Conservation (phyloP, 2,888 invertebrate genomes). For the Ctenicera cuprea region DNA sequence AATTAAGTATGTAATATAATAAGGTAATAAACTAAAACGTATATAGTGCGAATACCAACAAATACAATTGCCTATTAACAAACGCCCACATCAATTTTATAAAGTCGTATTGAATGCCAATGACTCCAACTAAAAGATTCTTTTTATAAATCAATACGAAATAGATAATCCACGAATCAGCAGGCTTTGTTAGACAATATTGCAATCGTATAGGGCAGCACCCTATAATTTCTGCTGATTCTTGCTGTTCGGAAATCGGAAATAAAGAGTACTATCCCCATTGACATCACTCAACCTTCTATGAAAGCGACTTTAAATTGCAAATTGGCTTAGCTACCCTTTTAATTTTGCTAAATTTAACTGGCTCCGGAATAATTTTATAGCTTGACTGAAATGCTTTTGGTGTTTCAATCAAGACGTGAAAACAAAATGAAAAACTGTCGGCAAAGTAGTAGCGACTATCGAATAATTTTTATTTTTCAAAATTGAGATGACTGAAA, state of each 20-base stretch:
- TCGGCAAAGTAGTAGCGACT: too few relatives aligned
- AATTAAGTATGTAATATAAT: too few relatives aligned
- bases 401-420: not conserved
- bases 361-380: not conserved
- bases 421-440: not conserved
- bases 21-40: too few relatives aligned
- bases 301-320: constrained; percentile 21
- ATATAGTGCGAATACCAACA: too few relatives aligned
- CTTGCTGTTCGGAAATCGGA: constrained; percentile 11
- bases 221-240: constrained; percentile 9
- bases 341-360: constrained; percentile 21
- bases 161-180: not conserved
- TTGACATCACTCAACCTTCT: not conserved
- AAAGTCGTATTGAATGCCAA: not conserved
- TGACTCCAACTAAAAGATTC: not conserved
- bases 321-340: constrained; percentile 13
- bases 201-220: constrained; percentile 2
- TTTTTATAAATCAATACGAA: not conserved
- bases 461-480: too few relatives aligned
- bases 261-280: not conserved
- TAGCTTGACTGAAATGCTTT: not conserved
- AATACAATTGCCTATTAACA: too few relatives aligned
- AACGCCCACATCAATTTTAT: too few relatives aligned
- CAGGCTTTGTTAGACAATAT: constrained; percentile 15
- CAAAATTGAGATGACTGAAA: too few relatives aligned